Evolutionary conservation across 2,113 vertebrate species (phyloP).

Genomic region (Theropithecus gelada): DNA sequence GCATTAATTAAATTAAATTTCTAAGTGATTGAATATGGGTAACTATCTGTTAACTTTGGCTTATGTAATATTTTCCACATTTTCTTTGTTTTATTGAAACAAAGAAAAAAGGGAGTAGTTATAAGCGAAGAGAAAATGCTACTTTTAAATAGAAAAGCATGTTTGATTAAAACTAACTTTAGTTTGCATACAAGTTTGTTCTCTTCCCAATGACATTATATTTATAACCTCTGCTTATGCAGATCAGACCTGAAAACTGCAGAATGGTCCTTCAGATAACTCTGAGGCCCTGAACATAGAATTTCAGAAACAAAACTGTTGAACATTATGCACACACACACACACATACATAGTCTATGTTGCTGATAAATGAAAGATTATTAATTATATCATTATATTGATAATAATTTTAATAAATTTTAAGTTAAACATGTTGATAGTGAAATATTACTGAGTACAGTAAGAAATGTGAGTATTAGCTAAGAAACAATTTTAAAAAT

Average conservation of each 20-base stretch:
- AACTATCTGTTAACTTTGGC: not conserved
- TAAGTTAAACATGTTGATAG: not conserved
- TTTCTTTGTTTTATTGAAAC: not conserved
- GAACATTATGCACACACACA: too few relatives aligned
- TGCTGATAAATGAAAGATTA: not conserved
- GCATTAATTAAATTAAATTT: not conserved
- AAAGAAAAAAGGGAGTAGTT: not conserved
- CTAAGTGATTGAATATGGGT: not conserved
- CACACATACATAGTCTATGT: not conserved
- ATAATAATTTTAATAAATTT: not conserved
- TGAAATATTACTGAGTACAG: not conserved
- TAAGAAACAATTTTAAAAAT: not conserved
- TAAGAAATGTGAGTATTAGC: not conserved
- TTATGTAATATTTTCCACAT: not conserved
- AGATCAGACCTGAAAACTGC: not conserved
- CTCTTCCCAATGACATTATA: not conserved
- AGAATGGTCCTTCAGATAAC: not conserved
- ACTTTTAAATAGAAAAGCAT: not conserved
- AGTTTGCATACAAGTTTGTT: not conserved
- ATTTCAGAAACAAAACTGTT: not conserved
- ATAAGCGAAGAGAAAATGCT: not conserved
- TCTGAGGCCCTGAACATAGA: fast-evolving
- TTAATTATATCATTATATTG: not conserved
- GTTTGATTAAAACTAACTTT: not conserved
- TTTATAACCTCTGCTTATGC: too few relatives aligned